Percentiles rank a stretch among this genome's conserved stretches.
Evolutionary conservation across 2,797 vertebrate species (phyloP).

Genomic region (Peromyscus melanophrys): DNA sequence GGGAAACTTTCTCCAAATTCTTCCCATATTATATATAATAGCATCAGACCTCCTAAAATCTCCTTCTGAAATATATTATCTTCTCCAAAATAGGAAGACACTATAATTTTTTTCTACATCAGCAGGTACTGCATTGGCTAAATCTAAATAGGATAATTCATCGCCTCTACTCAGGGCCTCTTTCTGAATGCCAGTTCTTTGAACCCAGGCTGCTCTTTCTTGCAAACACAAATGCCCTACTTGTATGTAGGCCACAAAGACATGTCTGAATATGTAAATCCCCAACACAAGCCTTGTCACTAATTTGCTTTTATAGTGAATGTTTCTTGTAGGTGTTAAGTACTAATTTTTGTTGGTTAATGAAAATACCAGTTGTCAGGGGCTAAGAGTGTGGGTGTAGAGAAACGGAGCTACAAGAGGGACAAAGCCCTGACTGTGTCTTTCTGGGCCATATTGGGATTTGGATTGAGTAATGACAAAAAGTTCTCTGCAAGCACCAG

Average conservation of each 20-base stretch:
- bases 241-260: slow-evolving; percentile 46
- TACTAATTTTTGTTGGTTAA: slow-evolving; percentile 63
- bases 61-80: slow-evolving; percentile 12
- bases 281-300: background rate
- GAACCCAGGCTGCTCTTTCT: slow-evolving; percentile 5
- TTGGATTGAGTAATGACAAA: slow-evolving; percentile 83
- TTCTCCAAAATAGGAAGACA: slow-evolving; percentile 34
- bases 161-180: background rate
- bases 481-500: slow-evolving; percentile 86
- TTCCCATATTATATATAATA: background rate
- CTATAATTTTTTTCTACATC: background rate
- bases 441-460: background rate
- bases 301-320: slow-evolving; percentile 54
- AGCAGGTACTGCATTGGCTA: background rate
- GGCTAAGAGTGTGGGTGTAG: background rate
- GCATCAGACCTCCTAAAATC: background rate
- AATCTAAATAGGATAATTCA: slow-evolving; percentile 50
- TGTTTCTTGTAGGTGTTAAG: background rate
- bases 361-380: slow-evolving; percentile 17
- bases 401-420: background rate
- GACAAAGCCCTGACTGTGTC: background rate
- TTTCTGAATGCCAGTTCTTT: slow-evolving; percentile 52
- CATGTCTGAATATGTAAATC: background rate
- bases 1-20: background rate
- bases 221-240: slow-evolving; percentile 47